phyloP scores from a whole-genome alignment of 2,888 invertebrate species.

The Tachina lurida region DNA sequence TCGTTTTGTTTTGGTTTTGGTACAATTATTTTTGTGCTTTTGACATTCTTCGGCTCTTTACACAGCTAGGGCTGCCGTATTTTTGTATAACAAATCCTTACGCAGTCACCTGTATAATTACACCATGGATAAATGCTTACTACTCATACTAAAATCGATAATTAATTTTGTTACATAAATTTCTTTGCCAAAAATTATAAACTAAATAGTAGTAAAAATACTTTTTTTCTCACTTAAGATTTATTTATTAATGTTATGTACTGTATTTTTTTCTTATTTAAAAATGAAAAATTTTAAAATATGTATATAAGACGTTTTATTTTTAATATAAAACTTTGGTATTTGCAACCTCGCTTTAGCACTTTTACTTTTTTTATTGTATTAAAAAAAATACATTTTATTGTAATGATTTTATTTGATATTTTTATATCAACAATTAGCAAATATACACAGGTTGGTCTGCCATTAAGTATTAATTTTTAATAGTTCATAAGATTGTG shows the following conservation, averaged over 20 bases:
- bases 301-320: conserved; percentile 28
- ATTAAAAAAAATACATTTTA: conserved; percentile 51
- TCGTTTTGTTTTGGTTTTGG: too few species aligned
- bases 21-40: too few species aligned
- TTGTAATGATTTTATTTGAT: conserved; percentile 24
- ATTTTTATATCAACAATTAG: conserved; percentile 61
- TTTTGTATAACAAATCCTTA: too few species aligned
- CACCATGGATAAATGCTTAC: conserved; percentile 64
- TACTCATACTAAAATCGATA: conserved; percentile 48
- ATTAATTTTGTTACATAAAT: conserved; percentile 18
- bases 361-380: conserved; percentile 38
- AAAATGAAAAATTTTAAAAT: conserved; percentile 31
- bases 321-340: conserved; percentile 65
- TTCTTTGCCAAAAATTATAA: conserved; percentile 19
- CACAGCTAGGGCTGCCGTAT: too few species aligned
- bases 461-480: conserved; percentile 28
- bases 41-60: too few species aligned
- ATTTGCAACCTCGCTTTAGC: conserved; percentile 63
- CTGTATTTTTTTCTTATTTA: conserved; percentile 15
- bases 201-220: conserved; percentile 26
- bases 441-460: conserved; percentile 61
- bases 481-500: conserved; percentile 65
- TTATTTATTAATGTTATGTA: not conserved
- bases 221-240: conserved; percentile 15
- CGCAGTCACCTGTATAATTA: too few species aligned